Evolutionary conservation across 2,888 invertebrate species (phyloP).

Genomic region (Carabus problematicus): DNA sequence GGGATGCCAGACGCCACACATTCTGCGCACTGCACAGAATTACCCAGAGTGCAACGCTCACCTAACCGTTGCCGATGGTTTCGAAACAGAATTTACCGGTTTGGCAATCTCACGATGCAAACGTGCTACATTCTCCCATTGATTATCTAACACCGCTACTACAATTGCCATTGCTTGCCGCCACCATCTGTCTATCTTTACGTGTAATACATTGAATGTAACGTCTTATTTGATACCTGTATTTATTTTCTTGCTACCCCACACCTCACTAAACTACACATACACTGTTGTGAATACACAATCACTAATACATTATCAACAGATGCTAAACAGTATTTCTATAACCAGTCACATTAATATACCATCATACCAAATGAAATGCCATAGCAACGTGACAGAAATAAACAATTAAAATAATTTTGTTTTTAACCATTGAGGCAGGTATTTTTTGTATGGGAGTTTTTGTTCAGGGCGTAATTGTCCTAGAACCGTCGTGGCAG

Average conservation of each 20-base stretch:
- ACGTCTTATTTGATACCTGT: background rate
- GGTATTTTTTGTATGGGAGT: too few species aligned
- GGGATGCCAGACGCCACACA: background rate
- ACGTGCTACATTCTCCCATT: conserved; percentile 2
- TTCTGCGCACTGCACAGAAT: background rate
- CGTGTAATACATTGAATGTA: background rate
- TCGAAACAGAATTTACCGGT: conserved; percentile 14
- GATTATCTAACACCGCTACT: background rate
- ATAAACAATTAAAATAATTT: too few species aligned
- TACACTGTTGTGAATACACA: too few species aligned
- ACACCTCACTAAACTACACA: background rate
- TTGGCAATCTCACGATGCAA: conserved; percentile 17
- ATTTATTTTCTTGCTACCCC: background rate
- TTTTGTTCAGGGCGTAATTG: too few species aligned
- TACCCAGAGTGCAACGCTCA: conserved; percentile 11
- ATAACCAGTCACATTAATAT: too few species aligned
- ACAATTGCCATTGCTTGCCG: background rate
- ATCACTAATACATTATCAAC: too few species aligned
- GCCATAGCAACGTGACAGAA: too few species aligned
- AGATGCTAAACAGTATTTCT: too few species aligned
- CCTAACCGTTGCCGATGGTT: background rate
- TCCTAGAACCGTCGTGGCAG: too few species aligned
- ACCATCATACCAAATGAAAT: too few species aligned
- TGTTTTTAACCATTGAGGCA: too few species aligned
- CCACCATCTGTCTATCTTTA: background rate